Base-by-base conservation (phyloP, 92 coral and sea anemone genomes). In the Actinernus sp. region DNA sequence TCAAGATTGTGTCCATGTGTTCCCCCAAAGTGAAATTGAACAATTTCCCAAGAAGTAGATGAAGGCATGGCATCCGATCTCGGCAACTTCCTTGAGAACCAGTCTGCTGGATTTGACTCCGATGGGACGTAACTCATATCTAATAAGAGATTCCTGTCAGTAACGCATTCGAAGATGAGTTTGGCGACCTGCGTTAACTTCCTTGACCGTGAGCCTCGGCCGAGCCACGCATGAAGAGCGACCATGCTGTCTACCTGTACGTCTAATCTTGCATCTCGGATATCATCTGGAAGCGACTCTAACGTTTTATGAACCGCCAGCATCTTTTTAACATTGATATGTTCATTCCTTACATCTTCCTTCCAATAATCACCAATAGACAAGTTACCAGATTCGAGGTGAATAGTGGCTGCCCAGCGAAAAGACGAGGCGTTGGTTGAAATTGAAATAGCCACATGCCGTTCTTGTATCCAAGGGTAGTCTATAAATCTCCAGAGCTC, bases 291-390 rank as follows among this genome's bases (percentile, higher is more conserved):
- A 31, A 59, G 70, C 7, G 78, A 32, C 50, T 49, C 46, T 36
- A 78, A 22, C 12, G 78, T 55, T 21, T 49, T 57, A 28, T 41
- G 31, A 14, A 74, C 73, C 25, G 85, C 85, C 34, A 26, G 68
- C 61, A 67, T 57, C 28, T 68, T 71, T 61, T 78, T 68, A 16
- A 58, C 66, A 39, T 58, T 48, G 57, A 78, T 78, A 26, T 46
- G 33, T 55, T 58, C 62, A 13, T 40, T 14, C 49, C 44, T 1
- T 1, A 73, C 4, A 19, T 73, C 62, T 29, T 63, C 67, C 3
- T 20, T 48, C 88, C 76, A 81, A 32, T 81, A 81, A 29, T 81
- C 88, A n/a, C 83, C 77, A 38, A 82, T 61, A 45, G 48, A 44
- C 17, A 65, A 21, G 30, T 68, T 53, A 10, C 63, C 77, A 6